These are phyloP conservation scores for Himalopsyche tibetana DNA, from an alignment of 2,888 invertebrate genomes.

Conservation along the genomic window DNA sequence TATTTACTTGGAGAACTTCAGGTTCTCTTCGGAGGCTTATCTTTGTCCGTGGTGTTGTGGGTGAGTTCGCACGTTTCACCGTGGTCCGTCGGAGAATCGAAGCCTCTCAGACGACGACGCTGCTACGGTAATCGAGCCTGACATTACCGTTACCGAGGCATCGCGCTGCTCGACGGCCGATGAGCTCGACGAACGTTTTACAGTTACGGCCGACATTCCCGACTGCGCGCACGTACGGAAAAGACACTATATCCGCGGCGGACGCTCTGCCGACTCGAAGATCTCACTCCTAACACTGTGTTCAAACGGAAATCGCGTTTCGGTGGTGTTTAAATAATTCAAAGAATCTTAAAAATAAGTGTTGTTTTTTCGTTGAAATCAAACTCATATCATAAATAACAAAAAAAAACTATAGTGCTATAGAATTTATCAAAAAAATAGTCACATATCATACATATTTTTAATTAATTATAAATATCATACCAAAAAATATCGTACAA, in stretches of 20 bases:
- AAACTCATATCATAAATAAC: not conserved
- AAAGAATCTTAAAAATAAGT: not conserved
- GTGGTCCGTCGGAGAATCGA: not conserved
- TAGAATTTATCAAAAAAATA: not conserved
- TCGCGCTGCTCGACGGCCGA: constrained; percentile 69
- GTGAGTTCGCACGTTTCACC: not conserved
- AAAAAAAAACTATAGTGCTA: not conserved
- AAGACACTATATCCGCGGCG: constrained; percentile 68
- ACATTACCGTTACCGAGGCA: constrained; percentile 69
- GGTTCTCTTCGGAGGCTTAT: not conserved
- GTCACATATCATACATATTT: not conserved
- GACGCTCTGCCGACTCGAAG: constrained; percentile 28
- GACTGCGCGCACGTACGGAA: constrained; percentile 68
- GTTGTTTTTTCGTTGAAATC: not conserved
- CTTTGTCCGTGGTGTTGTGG: not conserved
- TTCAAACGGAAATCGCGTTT: constrained; percentile 1
- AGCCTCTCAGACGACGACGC: not conserved
- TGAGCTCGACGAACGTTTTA: constrained; percentile 59
- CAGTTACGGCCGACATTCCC: constrained; percentile 64
- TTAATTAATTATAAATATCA: not conserved
- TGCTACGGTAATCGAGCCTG: constrained; percentile 12
- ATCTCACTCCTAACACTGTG: not conserved
- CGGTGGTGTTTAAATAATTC: not conserved
- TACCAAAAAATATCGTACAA: constrained; percentile 16
- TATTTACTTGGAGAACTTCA: not conserved